Conservation (phyloP, 2,888 invertebrate species). For the Dynastes tityus region DNA sequence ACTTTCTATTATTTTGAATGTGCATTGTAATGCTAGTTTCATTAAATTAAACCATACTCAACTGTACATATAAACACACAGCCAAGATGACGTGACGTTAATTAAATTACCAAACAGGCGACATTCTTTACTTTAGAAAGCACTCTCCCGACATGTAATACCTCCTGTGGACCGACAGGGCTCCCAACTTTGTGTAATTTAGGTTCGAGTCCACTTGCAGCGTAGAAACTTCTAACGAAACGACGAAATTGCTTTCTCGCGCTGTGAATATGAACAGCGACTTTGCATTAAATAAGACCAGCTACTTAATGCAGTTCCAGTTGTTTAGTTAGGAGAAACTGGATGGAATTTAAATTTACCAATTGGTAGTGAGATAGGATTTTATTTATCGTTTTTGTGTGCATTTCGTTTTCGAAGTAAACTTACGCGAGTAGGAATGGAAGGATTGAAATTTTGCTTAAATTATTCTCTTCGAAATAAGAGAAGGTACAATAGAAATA, state of each 20-base stretch:
- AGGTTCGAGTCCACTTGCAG: constrained; percentile 3
- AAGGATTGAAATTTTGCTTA: too few relatives aligned
- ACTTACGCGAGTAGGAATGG: too few relatives aligned
- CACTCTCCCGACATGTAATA: not conserved
- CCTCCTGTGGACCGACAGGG: not conserved
- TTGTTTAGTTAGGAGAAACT: not conserved
- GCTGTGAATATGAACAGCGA: constrained; percentile 22
- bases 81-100: not conserved
- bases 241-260: constrained; percentile 20
- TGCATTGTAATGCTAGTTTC: too few relatives aligned
- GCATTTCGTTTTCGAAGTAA: too few relatives aligned
- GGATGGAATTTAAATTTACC: constrained; percentile 8
- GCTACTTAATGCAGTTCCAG: constrained; percentile 18
- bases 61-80: too few relatives aligned
- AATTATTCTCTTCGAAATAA: too few relatives aligned
- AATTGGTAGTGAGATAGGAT: not conserved
- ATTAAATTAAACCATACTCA: too few relatives aligned
- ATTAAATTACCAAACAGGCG: constrained; percentile 11
- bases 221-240: constrained; percentile 19
- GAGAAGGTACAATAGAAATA: too few relatives aligned
- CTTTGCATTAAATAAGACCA: constrained; percentile 13
- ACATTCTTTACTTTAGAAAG: constrained; percentile 18
- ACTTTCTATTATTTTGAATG: too few relatives aligned
- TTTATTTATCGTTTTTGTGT: not conserved
- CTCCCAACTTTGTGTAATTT: constrained; percentile 16